phyloP scores from a whole-genome alignment of 2,797 vertebrate species.

The Channallabes apus region DNA sequence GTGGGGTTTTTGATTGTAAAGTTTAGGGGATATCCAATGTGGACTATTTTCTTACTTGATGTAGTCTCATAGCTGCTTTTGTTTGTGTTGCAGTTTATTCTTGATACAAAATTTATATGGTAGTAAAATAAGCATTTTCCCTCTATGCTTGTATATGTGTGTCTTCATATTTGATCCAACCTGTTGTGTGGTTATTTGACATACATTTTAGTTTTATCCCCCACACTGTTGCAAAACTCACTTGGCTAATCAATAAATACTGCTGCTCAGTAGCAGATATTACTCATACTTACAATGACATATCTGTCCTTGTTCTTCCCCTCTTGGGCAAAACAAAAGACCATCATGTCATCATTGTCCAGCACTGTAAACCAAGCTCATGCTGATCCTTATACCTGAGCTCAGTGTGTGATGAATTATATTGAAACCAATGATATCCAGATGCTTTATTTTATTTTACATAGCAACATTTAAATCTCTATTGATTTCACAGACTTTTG shows the following conservation, averaged over 20 bases:
- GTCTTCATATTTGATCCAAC: not conserved
- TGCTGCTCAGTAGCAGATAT: not conserved
- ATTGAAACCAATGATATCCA: not conserved
- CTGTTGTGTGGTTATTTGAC: too few relatives aligned
- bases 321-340: not conserved
- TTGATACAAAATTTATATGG: not conserved
- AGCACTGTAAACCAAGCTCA: not conserved
- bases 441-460: too few relatives aligned
- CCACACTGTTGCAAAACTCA: not conserved
- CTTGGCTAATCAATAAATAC: not conserved
- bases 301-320: too few relatives aligned
- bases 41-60: not conserved
- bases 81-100: not conserved
- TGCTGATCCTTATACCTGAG: not conserved
- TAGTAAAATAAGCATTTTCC: not conserved
- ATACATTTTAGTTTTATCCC: not conserved
- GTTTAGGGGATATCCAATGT: not conserved
- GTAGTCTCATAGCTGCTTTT: conserved; percentile 23
- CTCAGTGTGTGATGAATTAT: not conserved
- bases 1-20: not conserved
- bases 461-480: not conserved
- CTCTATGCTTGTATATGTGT: not conserved
- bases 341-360: too few relatives aligned
- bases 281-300: too few relatives aligned
- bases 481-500: not conserved